Evolutionary conservation across 2,113 vertebrate genomes (phyloP), one percentile per base, ranked within the genome.

Genomic region (Rhabdornis inornatus): DNA sequence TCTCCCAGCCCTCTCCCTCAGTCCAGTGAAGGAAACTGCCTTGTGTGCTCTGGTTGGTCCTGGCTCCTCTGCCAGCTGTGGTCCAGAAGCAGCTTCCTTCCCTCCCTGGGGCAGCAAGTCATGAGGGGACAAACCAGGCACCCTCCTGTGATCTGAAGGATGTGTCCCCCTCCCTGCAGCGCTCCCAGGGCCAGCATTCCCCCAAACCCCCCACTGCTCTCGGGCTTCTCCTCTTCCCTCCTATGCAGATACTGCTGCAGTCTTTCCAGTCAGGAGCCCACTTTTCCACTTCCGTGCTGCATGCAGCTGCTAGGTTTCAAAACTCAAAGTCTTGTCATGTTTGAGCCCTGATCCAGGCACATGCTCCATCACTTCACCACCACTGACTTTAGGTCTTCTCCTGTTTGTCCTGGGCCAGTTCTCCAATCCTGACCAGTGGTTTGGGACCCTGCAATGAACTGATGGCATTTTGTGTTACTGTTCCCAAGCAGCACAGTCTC

Each of bases 91-190:
- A 78, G 64, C n/a, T 59, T 90, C 61, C 35, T 35, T 47, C 89
- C 59, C 27, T 87, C 17, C 47, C 39, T 19, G 64, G 56, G 55
- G 12, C 37, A 83, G 50, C 52, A 12, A 24, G 3, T 55, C 42
- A 13, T 23, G 52, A 66, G 40, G 49, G 53, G 44, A 63, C 60
- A 89, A 72, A 53, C 15, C 75, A 68, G 8, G 22, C 15, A 4
- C 39, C 37, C 66, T 76, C 13, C 35, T 0, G 2, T 11, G 65
- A 37, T 4, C 56, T 0, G 1, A 61, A 25, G 5, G 31, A 39
- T 19, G n/a, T 44, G 33, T 7, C 14, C 37, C 72, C 8, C 44
- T n/a, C n/a, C 39, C 81, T 74, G n/a, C 83, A 49, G 14, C 71
- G 65, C 66, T 79, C 44, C 49, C 1, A 2, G 65, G 61, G 30